Evolutionary conservation across 30 jellyfish, hydroid and myxozoan genomes (phyloP).

Genomic region (Pelagia noctiluca): DNA sequence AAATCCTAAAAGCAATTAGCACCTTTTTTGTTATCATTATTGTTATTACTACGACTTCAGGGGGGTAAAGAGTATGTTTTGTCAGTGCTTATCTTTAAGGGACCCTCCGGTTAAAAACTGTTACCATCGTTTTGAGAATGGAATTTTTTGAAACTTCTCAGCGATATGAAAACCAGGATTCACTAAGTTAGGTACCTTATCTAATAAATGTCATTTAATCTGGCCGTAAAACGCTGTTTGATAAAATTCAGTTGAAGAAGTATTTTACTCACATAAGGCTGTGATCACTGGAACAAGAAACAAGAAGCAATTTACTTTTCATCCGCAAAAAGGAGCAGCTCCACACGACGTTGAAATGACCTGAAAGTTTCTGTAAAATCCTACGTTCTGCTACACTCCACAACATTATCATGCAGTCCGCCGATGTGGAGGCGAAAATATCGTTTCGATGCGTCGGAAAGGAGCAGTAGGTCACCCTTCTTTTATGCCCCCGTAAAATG

Average conservation of each 20-base stretch:
- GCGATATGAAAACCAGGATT: no score
- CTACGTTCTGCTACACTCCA: constrained; percentile 20
- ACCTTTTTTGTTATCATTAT: no score
- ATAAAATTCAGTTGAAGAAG: not conserved
- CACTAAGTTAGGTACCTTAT: no score
- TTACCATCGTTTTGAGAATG: no score
- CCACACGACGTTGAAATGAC: constrained; percentile 60
- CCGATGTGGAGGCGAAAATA: constrained; percentile 50
- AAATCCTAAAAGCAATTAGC: no score
- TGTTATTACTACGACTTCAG: no score
- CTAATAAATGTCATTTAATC: no score
- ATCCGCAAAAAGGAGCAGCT: constrained; percentile 44
- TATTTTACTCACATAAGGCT: constrained; percentile 19
- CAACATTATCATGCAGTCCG: constrained; percentile 41
- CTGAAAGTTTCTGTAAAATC: constrained; percentile 8
- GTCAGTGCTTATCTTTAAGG: no score
- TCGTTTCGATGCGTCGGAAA: constrained; percentile 58
- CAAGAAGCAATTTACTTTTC: not conserved
- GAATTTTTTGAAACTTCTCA: no score
- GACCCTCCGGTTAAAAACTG: no score
- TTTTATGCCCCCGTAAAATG: constrained; percentile 45
- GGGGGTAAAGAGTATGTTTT: no score
- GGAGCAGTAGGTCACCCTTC: constrained; percentile 35
- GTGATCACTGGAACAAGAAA: constrained; percentile 74
- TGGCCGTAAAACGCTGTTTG: no score